These are phyloP conservation scores for Uromys caudimaculatus DNA, from an alignment of 2,797 vertebrate genomes.

Conservation along the genomic window DNA sequence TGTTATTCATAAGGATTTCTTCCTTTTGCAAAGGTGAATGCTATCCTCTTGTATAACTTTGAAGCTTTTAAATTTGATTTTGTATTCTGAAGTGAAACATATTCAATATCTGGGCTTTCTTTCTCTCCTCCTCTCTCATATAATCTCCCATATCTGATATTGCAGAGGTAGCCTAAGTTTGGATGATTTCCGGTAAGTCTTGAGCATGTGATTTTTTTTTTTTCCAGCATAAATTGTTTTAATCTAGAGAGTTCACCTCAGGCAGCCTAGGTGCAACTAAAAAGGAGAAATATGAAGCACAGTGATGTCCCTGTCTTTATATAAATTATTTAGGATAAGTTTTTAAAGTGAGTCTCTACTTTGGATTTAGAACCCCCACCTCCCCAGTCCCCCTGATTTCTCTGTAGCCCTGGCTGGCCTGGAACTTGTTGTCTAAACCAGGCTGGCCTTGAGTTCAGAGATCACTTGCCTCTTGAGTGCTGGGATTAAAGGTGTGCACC, in stretches of 20 bases:
- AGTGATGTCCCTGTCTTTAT: constrained; percentile 62
- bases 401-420: background rate
- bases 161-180: constrained; percentile 97
- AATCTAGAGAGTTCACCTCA: constrained; percentile 66
- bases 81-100: constrained; percentile 67
- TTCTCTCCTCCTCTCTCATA: constrained; percentile 78
- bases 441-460: background rate
- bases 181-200: constrained; percentile 96
- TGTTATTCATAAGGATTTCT: constrained; percentile 42
- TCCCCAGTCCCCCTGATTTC: background rate
- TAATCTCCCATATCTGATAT: constrained; percentile 94
- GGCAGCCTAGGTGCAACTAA: constrained; percentile 66
- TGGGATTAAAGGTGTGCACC: background rate
- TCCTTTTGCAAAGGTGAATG: constrained; percentile 49
- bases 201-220: constrained; percentile 86
- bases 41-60: constrained; percentile 51
- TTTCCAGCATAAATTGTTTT: constrained; percentile 74
- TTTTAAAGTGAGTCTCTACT: constrained; percentile 49
- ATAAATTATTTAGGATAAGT: constrained; percentile 60
- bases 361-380: background rate
- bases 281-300: constrained; percentile 7
- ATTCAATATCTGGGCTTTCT: constrained; percentile 68
- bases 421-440: background rate
- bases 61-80: constrained; percentile 67
- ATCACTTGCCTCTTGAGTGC: background rate